Evolutionary conservation across 2,888 invertebrate species (phyloP), one percentile per base, ranked within the genome.

Genomic region (Neoaliturus tenellus): DNA sequence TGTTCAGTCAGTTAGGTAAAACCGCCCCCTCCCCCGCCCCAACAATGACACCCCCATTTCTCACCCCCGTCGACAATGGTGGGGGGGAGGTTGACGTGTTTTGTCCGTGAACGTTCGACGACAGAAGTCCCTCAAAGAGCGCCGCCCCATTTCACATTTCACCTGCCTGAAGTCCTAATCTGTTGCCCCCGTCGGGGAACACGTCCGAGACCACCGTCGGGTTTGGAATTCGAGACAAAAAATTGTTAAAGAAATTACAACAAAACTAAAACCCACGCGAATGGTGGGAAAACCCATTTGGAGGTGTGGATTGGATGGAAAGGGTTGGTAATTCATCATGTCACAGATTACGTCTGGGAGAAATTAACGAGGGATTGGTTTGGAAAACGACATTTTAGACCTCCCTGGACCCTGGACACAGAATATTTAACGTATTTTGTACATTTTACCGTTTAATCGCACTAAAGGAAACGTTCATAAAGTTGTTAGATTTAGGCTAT

Each of bases 101-200:
- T 67, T 31, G 31, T 67, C 20, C 62, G 10, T 10, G 48, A 39
- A 51, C 62, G 17, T 14, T n/a, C 67, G 67, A 67, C 67, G 67
- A 67, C 67, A 67, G 67, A 35, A 25, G n/a, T 55, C 67, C n/a
- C n/a, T 67, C 67, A 67, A 67, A 67, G 62, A 10, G 8, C 35
- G 17, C 67, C 67, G 67, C 67, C 28, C 33, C 67, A 33, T 67
- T 35, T 55, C 23, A 55, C 55, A n/a, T 48, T 48, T 55, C 55
- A 55, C 55, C 55, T 55, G 55, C 55, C 55, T 23, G 23, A 55
- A 25, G 12, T 55, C 55, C 55, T 55, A 55, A 55, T 55, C 55
- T 55, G 55, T 12, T 55, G 25, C 55, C 55, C 23, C 8, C 23
- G 23, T 17, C 23, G 55, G 55, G 55, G 25, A 20, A 55, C 55